Evolutionary conservation across 2,797 vertebrate species (phyloP).

Genomic region (Thripadectes ignobilis): DNA sequence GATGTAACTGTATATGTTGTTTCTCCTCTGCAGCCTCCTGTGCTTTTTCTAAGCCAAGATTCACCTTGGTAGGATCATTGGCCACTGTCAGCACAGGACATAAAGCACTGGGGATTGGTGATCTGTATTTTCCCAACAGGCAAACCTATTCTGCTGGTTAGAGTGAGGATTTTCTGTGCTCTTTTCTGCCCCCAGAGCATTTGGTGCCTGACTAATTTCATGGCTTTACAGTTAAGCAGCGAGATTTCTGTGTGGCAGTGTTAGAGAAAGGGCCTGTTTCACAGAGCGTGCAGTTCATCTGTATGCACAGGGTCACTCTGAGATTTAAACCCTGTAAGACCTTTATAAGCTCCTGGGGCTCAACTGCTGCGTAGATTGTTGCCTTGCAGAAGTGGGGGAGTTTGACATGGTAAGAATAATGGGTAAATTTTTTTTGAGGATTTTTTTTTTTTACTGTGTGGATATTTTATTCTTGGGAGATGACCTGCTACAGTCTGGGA

Average conservation of each 20-base stretch:
- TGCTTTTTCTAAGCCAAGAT: background rate
- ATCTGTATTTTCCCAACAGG: background rate
- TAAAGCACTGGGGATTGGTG: background rate
- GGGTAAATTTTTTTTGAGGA: background rate
- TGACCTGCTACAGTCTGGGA: background rate
- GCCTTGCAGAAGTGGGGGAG: background rate
- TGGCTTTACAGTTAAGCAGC: background rate
- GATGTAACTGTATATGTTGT: background rate
- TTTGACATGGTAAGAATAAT: background rate
- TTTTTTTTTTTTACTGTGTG: background rate
- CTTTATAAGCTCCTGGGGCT: constrained; percentile 23
- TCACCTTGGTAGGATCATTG: background rate
- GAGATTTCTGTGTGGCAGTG: background rate
- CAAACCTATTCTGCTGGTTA: background rate
- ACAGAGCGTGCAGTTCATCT: background rate
- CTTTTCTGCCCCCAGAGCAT: background rate
- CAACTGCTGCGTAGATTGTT: background rate
- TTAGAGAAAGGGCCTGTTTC: background rate
- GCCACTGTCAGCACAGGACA: background rate
- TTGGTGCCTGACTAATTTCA: background rate
- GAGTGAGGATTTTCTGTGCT: background rate
- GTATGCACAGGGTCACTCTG: background rate
- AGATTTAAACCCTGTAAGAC: background rate
- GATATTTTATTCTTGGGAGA: background rate
- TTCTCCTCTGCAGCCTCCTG: background rate